Evolutionary conservation across 2,797 vertebrate genomes (phyloP).

Genomic region (Acrossocheilus wenchowensis): DNA sequence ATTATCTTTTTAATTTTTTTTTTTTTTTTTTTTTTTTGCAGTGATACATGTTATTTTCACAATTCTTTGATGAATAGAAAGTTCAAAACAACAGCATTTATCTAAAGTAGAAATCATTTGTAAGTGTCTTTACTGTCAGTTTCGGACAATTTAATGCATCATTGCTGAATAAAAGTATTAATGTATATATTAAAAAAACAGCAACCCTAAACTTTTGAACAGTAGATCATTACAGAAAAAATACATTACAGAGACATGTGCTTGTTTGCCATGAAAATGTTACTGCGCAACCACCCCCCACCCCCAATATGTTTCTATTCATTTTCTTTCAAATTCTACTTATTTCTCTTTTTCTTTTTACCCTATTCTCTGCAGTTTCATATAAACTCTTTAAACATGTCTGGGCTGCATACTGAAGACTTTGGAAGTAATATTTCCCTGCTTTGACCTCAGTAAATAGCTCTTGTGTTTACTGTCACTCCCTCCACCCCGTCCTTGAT

Average conservation of each 20-base stretch:
- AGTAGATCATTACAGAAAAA: not conserved
- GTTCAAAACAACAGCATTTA: not conserved
- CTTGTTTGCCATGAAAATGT: not conserved
- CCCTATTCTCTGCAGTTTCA: not conserved
- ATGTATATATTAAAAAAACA: not conserved
- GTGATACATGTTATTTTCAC: not conserved
- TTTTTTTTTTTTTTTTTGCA: too few relatives aligned
- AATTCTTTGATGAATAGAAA: not conserved
- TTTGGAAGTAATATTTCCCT: not conserved
- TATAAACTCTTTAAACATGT: not conserved
- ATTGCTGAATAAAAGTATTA: not conserved
- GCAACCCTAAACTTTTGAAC: not conserved
- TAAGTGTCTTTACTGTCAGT: not conserved
- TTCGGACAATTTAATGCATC: not conserved
- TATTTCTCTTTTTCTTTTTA: not conserved
- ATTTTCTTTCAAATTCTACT: not conserved
- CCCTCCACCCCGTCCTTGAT: constrained; percentile 17
- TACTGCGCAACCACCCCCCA: not conserved
- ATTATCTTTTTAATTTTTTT: too few relatives aligned
- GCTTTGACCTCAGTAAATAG: constrained; percentile 16
- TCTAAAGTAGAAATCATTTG: not conserved
- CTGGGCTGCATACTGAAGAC: not conserved
- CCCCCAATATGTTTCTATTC: too few relatives aligned
- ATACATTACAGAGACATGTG: not conserved
- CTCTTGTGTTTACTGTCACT: constrained; percentile 1